These are phyloP conservation scores for Myotis myotis DNA, from an alignment of 2,797 vertebrate genomes.

Conservation along the genomic window DNA sequence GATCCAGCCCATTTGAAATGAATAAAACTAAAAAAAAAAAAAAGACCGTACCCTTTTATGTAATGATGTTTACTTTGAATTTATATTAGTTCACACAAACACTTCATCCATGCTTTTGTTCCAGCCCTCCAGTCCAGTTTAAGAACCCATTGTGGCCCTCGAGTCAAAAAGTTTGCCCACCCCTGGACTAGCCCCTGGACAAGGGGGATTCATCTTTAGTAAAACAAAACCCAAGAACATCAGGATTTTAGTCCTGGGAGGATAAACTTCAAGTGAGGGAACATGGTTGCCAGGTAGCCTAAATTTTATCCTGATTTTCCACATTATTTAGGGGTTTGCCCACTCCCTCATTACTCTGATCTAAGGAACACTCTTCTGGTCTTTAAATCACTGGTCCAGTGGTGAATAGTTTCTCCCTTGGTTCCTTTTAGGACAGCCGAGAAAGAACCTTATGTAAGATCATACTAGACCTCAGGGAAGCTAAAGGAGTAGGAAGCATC, in stretches of 20 bases:
- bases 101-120: too few species aligned
- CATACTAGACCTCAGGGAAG: background rate
- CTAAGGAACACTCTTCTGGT: background rate
- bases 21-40: too few species aligned
- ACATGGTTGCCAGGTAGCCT: background rate
- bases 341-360: background rate
- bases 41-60: too few species aligned
- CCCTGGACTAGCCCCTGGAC: background rate
- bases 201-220: background rate
- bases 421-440: background rate
- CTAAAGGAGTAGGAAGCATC: background rate
- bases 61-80: too few species aligned
- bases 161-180: too few species aligned
- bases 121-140: too few species aligned
- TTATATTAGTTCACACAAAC: too few species aligned
- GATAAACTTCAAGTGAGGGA: background rate
- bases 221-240: background rate
- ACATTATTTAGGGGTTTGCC: background rate
- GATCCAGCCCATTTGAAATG: too few species aligned
- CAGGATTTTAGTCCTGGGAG: background rate
- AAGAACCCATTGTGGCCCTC: too few species aligned
- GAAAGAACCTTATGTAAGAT: background rate
- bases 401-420: background rate
- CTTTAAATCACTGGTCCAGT: background rate
- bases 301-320: background rate